These are phyloP conservation scores for Oscheius sp. DNA, from an alignment of 1,140 invertebrate species.

Conservation along the genomic window DNA sequence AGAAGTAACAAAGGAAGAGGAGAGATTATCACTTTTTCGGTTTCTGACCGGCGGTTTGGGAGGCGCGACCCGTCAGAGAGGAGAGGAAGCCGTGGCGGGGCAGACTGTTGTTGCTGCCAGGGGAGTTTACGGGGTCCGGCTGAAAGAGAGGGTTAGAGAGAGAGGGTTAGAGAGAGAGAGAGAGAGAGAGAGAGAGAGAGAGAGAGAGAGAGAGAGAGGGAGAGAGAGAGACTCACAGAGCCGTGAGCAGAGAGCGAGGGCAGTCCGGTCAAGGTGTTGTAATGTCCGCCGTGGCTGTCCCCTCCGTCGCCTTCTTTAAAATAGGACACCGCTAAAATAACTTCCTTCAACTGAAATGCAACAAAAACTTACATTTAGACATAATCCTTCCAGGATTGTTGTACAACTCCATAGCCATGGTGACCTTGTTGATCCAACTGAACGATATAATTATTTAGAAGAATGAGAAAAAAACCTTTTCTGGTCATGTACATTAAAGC, in stretches of 20 bases:
- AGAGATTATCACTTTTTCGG: too few species aligned
- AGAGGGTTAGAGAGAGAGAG: not conserved
- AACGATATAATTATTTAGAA: too few species aligned
- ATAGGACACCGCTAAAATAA: slow-evolving; percentile 30
- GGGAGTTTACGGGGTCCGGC: not conserved
- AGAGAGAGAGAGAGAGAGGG: too few species aligned
- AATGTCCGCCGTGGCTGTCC: slow-evolving; percentile 10
- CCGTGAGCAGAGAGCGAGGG: too few species aligned
- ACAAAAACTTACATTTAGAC: slow-evolving; percentile 72
- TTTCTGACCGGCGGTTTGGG: not conserved
- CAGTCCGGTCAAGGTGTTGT: slow-evolving; percentile 24
- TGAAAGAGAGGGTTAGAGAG: not conserved
- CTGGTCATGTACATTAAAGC: slow-evolving; percentile 15
- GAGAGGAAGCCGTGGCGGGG: not conserved
- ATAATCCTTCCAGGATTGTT: slow-evolving; percentile 9
- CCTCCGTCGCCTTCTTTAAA: slow-evolving; percentile 12
- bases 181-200: not conserved
- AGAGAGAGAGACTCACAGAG: not conserved
- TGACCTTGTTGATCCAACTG: slow-evolving; percentile 41
- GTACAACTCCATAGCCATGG: slow-evolving; percentile 23
- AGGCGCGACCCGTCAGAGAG: not conserved
- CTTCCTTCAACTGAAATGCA: slow-evolving; percentile 51
- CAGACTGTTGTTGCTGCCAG: not conserved
- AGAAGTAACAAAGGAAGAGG: too few species aligned
- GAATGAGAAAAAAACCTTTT: too few species aligned